Evolutionary conservation across 2,797 vertebrate species (phyloP), one percentile per base, ranked within the genome.

Genomic region (Tokudaia muenninki): DNA sequence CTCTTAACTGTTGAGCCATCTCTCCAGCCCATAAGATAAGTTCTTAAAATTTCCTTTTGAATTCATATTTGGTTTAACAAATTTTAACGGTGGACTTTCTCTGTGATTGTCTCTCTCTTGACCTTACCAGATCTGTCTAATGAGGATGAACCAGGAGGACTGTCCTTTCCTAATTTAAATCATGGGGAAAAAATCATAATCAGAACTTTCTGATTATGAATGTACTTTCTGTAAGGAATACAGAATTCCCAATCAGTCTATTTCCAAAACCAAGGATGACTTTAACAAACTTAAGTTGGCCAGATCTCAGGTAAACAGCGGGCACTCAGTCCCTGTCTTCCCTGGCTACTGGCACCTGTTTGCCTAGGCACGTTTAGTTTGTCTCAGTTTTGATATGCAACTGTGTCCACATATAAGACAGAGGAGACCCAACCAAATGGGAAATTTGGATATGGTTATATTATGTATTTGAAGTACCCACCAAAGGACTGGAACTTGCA

Each of bases 51-150:
- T 94, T 92, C 50, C 81, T 67, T 90, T 57, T 8, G 44, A 41
- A 19, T 61, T 52, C 21, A 59, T 29, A 47, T 72, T 44, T 52
- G 41, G 67, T 52, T 59, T 41, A 79, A 34, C 75, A 41, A 89
- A 24, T 12, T 21, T 12, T 9, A 8, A 13, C 0, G 5, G 37
- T n/a, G 24, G 13, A 1, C 19, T 55, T 26, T 10, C 17, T 72
- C 37, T n/a, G 14, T 24, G 5, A 52, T 80, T 52, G 22, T 89
- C 41, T 19, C 16, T 90, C 50, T 50, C 31, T 34, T 7, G 19
- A n/a, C 19, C 37, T 91, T 74, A 14, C n/a, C 74, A 63, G 12
- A 29, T 47, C 70, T 84, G 72, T 67, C 26, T 74, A 57, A 59
- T 41, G 41, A 3, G 72, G 47, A 88, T 0, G 34, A 75, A 10